A percentile compares a stretch with the other conserved stretches of the same genome.
Conservation (phyloP, 2,888 invertebrate genomes). For the Lasioglossum marginatum region DNA sequence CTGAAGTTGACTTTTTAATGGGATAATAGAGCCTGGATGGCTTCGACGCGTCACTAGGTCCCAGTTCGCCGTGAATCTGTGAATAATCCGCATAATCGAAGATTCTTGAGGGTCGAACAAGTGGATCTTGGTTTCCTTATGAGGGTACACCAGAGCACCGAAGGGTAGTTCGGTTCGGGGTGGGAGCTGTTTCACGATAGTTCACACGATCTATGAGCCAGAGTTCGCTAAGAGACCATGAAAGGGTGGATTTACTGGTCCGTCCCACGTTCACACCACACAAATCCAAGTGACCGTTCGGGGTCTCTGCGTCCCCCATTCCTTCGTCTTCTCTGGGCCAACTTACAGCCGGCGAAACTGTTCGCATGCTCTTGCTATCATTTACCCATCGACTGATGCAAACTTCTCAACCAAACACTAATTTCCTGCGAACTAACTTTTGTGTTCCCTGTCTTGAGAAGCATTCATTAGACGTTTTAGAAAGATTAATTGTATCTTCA, state of each 20-base stretch:
- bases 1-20: not conserved
- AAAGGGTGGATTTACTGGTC: slow-evolving; percentile 84
- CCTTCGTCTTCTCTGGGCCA: slow-evolving; percentile 41
- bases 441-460: not conserved
- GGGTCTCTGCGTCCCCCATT: slow-evolving; percentile 70
- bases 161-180: slow-evolving; percentile 70
- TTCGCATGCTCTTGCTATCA: not conserved
- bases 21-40: not conserved
- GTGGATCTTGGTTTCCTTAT: slow-evolving; percentile 71
- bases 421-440: not conserved
- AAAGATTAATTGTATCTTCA: too few relatives aligned
- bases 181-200: slow-evolving; percentile 82
- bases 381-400: not conserved
- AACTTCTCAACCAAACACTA: not conserved
- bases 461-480: not conserved
- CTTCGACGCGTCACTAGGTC: not conserved
- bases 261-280: slow-evolving; percentile 83
- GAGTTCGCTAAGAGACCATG: slow-evolving; percentile 83
- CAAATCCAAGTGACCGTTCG: slow-evolving; percentile 84
- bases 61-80: slow-evolving; percentile 65
- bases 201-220: slow-evolving; percentile 82
- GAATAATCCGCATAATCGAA: slow-evolving; percentile 77
- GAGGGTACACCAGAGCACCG: slow-evolving; percentile 71
- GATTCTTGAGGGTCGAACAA: slow-evolving; percentile 62
- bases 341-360: slow-evolving; percentile 12